These are phyloP conservation scores for Catharus bicknelli DNA, from an alignment of 2,113 vertebrate genomes.

Conservation along the genomic window DNA sequence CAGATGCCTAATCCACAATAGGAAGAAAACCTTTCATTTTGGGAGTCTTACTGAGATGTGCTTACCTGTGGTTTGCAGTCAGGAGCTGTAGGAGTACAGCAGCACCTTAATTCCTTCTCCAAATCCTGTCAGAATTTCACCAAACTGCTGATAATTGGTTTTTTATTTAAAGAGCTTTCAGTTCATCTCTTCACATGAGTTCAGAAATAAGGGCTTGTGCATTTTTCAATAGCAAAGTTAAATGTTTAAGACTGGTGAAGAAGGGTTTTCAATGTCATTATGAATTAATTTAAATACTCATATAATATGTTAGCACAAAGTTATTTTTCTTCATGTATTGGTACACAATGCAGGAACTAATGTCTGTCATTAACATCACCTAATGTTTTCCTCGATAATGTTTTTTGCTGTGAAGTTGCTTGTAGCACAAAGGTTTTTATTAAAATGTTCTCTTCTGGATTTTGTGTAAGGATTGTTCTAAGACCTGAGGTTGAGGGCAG, in stretches of 20 bases:
- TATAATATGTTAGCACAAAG: rapidly evolving
- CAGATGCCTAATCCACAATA: not conserved
- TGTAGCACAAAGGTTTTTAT: not conserved
- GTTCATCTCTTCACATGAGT: not conserved
- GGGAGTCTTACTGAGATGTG: not conserved
- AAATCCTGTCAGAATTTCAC: not conserved
- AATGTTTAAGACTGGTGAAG: not conserved
- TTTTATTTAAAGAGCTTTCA: not conserved
- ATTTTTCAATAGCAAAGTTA: not conserved
- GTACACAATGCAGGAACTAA: not conserved
- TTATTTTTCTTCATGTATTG: not conserved
- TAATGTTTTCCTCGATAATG: not conserved
- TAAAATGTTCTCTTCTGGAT: not conserved
- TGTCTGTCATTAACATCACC: not conserved
- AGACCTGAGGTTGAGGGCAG: not conserved
- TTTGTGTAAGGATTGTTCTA: not conserved
- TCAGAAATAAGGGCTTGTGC: not conserved
- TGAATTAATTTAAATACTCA: not conserved
- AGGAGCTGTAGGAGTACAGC: not conserved
- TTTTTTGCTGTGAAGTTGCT: not conserved
- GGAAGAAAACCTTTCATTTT: not conserved
- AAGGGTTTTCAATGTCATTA: not conserved
- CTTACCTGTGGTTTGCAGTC: not conserved
- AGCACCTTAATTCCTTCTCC: not conserved
- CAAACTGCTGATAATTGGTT: not conserved